Base-by-base conservation (phyloP, 2,797 vertebrate genomes). In the Dipus sagitta region DNA sequence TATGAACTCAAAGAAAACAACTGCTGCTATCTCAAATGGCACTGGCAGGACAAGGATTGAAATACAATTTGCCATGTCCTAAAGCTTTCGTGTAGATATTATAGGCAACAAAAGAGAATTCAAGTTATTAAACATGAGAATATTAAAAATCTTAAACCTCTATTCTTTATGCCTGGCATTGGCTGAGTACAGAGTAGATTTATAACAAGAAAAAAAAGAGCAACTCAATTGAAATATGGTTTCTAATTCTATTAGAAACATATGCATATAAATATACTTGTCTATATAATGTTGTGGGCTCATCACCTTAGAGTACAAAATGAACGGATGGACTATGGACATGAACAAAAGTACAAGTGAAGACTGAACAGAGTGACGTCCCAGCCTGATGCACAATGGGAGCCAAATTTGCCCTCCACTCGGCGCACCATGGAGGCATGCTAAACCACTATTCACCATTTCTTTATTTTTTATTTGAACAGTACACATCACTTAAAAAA, bases 401-500 rank as follows among this genome's bases (percentile, higher is more conserved):
- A 86, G 54, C 6, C 7, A 24, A 84, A 74, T 81, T 62, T 34
- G 81, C 72, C 34, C 15, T 28, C 3, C 6, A 67, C 52, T 72
- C 67, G 82, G 47, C 12, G 20, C 24, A 52, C 32, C 21, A 86
- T 60, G 15, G 47, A 93, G 54, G n/a, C 34, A 6, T 1, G 67
- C 60, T 83, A 32, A 67, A 24, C 67, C n/a, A 62, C 6, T 32
- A 42, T 82, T 77, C 20, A 79, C 82, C 58, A 30, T 81, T 71
- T 85, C n/a, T n/a, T n/a, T n/a, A n/a, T 86, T 42, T 30, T 84
- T 47, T 17, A 81, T 89, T 85, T 82, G 62, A 95, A 90, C 91
- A 88, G 92, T 71, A 78, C 64, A 67, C 88, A 78, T 67, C 32
- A 68, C 47, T n/a, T 94, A 47, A 79, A 79, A 95, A 93, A 94